Evolutionary conservation across 2,113 vertebrate genomes (phyloP).

Genomic region (Glaucomys volans): DNA sequence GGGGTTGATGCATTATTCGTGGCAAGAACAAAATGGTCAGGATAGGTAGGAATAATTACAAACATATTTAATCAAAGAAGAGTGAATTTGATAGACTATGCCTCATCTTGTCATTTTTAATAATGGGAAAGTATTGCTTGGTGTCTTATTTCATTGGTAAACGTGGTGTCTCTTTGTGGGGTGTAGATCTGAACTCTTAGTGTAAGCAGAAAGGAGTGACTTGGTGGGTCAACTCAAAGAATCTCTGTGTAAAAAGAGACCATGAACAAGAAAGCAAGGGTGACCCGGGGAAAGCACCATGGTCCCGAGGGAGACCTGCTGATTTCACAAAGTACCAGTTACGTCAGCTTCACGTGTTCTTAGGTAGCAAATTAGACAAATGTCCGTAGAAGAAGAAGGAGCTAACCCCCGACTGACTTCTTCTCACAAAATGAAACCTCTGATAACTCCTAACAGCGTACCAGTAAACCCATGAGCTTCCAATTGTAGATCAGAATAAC

Average conservation of each 20-base stretch:
- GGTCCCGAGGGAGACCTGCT: background rate
- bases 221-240: background rate
- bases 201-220: background rate
- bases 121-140: background rate
- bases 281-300: background rate
- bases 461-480: background rate
- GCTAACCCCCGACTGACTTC: background rate
- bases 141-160: background rate
- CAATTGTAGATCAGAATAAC: background rate
- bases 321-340: background rate
- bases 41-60: background rate
- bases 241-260: too few relatives aligned
- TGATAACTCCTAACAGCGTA: background rate
- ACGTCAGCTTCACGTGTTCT: background rate
- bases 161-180: background rate
- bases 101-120: background rate
- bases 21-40: background rate
- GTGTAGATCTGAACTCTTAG: background rate
- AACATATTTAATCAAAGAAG: background rate
- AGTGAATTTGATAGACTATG: background rate
- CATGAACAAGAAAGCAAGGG: background rate
- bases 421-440: background rate
- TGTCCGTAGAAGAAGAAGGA: background rate
- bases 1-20: background rate
- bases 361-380: background rate